Percentiles rank a stretch among this genome's conserved stretches.
phyloP scores from a whole-genome alignment of 2,888 invertebrate genomes.

The Cataglyphis altisquamis region DNA sequence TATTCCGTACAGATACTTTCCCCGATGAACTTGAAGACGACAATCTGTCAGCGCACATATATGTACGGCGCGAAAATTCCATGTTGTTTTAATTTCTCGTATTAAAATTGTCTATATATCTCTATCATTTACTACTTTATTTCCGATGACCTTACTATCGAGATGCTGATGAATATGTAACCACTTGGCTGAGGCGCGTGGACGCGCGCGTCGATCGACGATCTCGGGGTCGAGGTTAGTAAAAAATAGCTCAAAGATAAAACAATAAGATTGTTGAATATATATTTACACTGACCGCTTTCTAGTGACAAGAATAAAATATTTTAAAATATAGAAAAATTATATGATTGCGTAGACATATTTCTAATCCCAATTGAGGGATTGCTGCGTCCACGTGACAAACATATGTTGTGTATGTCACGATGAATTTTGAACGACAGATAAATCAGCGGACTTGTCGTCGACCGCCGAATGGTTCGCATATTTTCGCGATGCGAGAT shows the following conservation, averaged over 20 bases:
- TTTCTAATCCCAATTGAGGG: constrained; percentile 51
- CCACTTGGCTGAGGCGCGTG: neutral
- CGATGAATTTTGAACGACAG: constrained; percentile 18
- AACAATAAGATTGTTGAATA: constrained; percentile 11
- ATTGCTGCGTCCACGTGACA: constrained; percentile 7
- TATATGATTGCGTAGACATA: constrained; percentile 38
- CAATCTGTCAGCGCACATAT: neutral
- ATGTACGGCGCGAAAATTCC: neutral
- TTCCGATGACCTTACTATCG: neutral
- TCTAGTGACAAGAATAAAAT: neutral
- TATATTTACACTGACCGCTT: neutral
- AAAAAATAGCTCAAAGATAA: constrained; percentile 36
- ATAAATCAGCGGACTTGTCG: constrained; percentile 18
- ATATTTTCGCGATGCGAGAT: constrained; percentile 19
- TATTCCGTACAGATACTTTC: neutral
- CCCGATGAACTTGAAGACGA: neutral
- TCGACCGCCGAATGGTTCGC: neutral
- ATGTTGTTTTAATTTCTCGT: neutral
- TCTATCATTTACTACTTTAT: neutral
- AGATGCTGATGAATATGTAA: neutral
- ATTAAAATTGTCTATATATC: no score
- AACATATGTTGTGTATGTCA: neutral
- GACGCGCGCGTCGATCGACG: neutral
- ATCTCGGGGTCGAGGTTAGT: constrained; percentile 18
- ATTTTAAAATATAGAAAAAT: constrained; percentile 7